These are phyloP conservation scores for Forpus xanthops DNA, from an alignment of 2,797 vertebrate genomes.

Conservation along the genomic window DNA sequence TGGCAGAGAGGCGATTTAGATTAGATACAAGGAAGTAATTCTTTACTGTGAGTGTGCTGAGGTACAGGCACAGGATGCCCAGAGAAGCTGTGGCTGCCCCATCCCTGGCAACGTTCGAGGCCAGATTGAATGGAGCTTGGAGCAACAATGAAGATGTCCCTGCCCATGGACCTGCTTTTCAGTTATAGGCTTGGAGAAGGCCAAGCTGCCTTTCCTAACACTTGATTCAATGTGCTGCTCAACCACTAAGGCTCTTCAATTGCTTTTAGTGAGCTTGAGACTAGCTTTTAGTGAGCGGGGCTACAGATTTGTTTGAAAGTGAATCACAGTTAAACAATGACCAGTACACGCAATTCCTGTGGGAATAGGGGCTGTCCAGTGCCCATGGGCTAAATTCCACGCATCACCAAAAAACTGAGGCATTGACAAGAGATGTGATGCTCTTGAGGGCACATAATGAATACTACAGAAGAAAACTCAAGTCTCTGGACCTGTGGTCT, in stretches of 20 bases:
- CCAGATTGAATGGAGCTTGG: background rate
- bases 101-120: background rate
- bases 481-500: background rate
- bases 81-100: background rate
- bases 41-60: background rate
- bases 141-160: background rate
- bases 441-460: background rate
- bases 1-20: background rate
- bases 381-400: background rate
- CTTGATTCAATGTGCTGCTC: background rate
- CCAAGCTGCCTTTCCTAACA: background rate
- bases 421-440: accelerated
- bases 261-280: background rate
- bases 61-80: background rate
- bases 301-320: background rate
- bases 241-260: background rate
- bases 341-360: too few species aligned
- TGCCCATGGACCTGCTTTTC: background rate
- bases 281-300: background rate
- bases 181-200: background rate
- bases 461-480: background rate
- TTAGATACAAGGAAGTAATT: background rate
- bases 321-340: background rate
- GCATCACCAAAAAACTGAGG: accelerated
- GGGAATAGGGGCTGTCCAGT: background rate